Evolutionary conservation across 2,113 vertebrate species (phyloP).

Genomic region (Orientallactaga bullata): DNA sequence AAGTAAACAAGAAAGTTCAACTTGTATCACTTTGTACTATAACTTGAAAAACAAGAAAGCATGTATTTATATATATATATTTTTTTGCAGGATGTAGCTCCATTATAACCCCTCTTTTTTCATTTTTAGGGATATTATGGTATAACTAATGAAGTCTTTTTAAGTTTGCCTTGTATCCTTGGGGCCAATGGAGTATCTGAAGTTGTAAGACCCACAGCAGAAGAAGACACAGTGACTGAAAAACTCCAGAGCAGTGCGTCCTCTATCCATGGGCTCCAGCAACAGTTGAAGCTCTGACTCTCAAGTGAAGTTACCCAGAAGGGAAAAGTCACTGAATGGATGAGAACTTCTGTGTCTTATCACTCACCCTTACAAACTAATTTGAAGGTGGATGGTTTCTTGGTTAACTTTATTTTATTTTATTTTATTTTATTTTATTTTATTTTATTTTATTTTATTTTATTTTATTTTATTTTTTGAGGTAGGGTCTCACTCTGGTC

Average conservation of each 20-base stretch:
- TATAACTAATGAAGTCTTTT: slow-evolving; percentile 94
- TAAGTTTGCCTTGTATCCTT: slow-evolving; percentile 95
- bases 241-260: slow-evolving; percentile 90
- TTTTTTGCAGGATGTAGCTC: background rate
- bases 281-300: slow-evolving; percentile 91
- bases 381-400: slow-evolving; percentile 20
- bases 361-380: slow-evolving; percentile 55
- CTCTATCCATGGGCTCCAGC: slow-evolving; percentile 90
- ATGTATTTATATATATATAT: slow-evolving; percentile 22
- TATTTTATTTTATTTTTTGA: too few relatives aligned
- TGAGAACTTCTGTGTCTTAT: slow-evolving; percentile 46
- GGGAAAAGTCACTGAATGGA: background rate
- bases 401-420: slow-evolving; percentile 47
- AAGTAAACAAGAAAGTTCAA: slow-evolving; percentile 2
- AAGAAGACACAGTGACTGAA: slow-evolving; percentile 85
- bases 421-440: too few relatives aligned
- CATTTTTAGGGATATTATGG: slow-evolving; percentile 90
- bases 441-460: too few relatives aligned
- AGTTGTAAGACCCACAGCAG: slow-evolving; percentile 86
- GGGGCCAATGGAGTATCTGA: slow-evolving; percentile 90
- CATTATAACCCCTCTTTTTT: slow-evolving; percentile 50
- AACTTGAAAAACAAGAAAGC: slow-evolving; percentile 46
- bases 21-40: slow-evolving; percentile 45
- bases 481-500: too few relatives aligned
- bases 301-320: slow-evolving; percentile 10